Evolutionary conservation across 2,888 invertebrate species (phyloP).

Genomic region (Dichetophora obliterata): DNA sequence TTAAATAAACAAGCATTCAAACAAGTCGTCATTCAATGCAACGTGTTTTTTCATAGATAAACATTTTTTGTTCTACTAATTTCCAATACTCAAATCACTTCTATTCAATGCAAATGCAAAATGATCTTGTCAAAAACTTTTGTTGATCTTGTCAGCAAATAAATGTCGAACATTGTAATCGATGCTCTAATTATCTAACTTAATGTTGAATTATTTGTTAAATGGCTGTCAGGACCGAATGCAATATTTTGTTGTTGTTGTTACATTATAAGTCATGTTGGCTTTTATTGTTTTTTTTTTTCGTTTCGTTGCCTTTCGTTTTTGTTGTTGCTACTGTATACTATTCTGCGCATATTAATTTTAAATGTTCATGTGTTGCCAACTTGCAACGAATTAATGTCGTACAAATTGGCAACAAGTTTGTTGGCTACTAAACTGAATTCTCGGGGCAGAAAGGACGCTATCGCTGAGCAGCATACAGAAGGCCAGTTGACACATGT

Average conservation of each 20-base stretch:
- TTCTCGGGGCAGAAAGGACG: not conserved
- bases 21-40: no score
- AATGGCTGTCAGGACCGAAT: not conserved
- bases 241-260: slow-evolving; percentile 5
- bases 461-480: slow-evolving; percentile 37
- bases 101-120: no score
- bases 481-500: slow-evolving; percentile 29
- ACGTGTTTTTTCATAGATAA: no score
- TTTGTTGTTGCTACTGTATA: slow-evolving; percentile 33
- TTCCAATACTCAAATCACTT: no score
- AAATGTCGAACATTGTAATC: not conserved
- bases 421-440: slow-evolving; percentile 25
- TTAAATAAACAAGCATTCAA: no score
- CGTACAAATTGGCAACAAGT: slow-evolving; percentile 52
- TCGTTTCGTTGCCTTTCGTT: slow-evolving; percentile 35
- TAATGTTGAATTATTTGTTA: not conserved
- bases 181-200: not conserved
- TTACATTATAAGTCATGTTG: no score
- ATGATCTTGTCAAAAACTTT: no score
- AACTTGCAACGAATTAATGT: slow-evolving; percentile 52
- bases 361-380: slow-evolving; percentile 43
- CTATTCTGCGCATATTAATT: slow-evolving; percentile 30
- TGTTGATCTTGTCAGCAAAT: no score
- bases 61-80: no score
- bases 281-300: not conserved